Percentiles rank a stretch among this genome's conserved stretches.
Evolutionary conservation across 2,113 vertebrate species (phyloP).

Genomic region (Marmota flaviventris): DNA sequence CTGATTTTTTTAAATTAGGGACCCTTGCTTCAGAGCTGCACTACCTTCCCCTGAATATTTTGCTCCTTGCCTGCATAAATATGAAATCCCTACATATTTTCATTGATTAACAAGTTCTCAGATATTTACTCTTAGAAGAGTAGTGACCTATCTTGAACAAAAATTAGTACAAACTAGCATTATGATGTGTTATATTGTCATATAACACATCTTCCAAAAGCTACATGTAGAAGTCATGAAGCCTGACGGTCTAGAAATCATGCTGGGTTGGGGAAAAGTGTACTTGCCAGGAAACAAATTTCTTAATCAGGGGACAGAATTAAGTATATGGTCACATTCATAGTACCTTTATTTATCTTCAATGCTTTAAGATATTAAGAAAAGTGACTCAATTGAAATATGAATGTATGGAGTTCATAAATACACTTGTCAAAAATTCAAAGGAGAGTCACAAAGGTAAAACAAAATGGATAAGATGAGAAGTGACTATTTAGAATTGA

Average conservation of each 20-base stretch:
- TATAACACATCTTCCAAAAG: conserved; percentile 25
- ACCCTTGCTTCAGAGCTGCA: too few species aligned
- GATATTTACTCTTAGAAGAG: neutral
- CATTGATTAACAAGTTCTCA: neutral
- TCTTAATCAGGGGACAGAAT: neutral
- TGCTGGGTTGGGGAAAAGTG: neutral
- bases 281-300: conserved; percentile 2
- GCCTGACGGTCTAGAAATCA: neutral
- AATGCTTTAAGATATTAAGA: neutral
- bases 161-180: conserved; percentile 22
- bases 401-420: neutral
- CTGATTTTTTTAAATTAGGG: too few species aligned
- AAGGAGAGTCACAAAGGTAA: neutral
- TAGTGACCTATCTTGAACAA: neutral
- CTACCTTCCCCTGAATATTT: too few species aligned
- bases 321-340: conserved; percentile 1
- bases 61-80: too few species aligned
- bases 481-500: neutral
- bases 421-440: neutral
- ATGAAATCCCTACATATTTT: neutral
- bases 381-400: conserved; percentile 2
- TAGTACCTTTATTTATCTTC: neutral
- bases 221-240: neutral
- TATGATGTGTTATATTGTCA: neutral
- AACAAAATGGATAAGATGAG: neutral